Percentiles rank a stretch among this genome's conserved stretches.
These are phyloP conservation scores for Drosophila chauvacae DNA, from an alignment of 1,140 invertebrate species.

Conservation along the genomic window DNA sequence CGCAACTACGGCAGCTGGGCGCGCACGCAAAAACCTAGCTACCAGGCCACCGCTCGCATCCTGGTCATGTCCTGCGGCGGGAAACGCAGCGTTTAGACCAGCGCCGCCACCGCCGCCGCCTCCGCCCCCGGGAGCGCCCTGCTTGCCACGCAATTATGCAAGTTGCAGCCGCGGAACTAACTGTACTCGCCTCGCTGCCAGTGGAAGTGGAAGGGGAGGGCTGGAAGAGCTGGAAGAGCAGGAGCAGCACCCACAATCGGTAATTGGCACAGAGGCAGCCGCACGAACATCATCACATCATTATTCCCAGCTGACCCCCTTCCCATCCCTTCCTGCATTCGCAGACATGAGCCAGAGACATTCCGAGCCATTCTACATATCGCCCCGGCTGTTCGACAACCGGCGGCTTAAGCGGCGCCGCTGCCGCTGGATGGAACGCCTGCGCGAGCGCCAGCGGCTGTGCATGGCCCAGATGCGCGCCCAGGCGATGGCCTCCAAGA, in stretches of 20 bases:
- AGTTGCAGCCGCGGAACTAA: slow-evolving; percentile 63
- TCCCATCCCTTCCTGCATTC: background rate
- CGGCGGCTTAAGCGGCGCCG: slow-evolving; percentile 69
- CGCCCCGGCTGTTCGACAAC: slow-evolving; percentile 70
- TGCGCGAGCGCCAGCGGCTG: slow-evolving; percentile 51
- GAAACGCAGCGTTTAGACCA: slow-evolving; percentile 5
- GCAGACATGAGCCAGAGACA: slow-evolving; percentile 75
- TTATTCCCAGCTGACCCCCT: background rate
- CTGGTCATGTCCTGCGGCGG: slow-evolving; percentile 14
- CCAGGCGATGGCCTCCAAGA: slow-evolving; percentile 49
- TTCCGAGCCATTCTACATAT: slow-evolving; percentile 81
- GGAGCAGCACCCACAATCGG: slow-evolving; percentile 19
- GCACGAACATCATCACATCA: background rate
- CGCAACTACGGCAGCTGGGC: slow-evolving; percentile 13
- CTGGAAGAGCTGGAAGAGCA: slow-evolving; percentile 10
- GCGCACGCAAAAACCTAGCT: slow-evolving; percentile 5
- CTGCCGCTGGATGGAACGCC: slow-evolving; percentile 65
- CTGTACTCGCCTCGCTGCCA: slow-evolving; percentile 46
- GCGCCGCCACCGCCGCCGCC: slow-evolving; percentile 12
- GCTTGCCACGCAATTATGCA: slow-evolving; percentile 70
- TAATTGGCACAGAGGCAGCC: background rate
- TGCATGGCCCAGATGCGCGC: slow-evolving; percentile 42
- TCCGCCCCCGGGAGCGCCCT: slow-evolving; percentile 8
- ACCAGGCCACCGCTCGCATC: slow-evolving; percentile 6
- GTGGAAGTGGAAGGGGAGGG: slow-evolving; percentile 29